Conservation (phyloP, 1,140 invertebrate genomes). For the Cotesia glomerata region DNA sequence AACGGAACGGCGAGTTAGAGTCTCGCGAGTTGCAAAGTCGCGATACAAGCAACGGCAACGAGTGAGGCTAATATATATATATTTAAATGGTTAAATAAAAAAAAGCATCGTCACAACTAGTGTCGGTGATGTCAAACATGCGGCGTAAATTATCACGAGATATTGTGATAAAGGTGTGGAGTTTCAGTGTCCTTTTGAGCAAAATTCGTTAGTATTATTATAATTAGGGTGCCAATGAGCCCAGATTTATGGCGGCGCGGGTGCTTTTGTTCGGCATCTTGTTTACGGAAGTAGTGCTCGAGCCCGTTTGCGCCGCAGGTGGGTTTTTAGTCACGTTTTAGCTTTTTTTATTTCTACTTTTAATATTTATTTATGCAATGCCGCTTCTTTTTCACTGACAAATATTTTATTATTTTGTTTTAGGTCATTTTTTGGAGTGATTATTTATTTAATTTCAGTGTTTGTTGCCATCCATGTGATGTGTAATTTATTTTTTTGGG, state of each 20-base stretch:
- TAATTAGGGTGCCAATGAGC: conserved; percentile 49
- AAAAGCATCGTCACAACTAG: background rate
- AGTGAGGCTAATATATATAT: conserved; percentile 4
- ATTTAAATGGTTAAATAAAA: background rate
- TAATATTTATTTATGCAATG: background rate
- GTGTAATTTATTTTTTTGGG: conserved; percentile 14
- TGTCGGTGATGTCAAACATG: conserved; percentile 35
- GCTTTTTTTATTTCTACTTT: background rate
- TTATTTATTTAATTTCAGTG: no score
- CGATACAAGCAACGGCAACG: background rate
- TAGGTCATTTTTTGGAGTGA: no score
- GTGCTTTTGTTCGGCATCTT: conserved; percentile 62
- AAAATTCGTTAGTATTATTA: conserved; percentile 32
- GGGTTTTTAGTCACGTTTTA: conserved; percentile 14
- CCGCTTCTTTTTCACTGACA: background rate
- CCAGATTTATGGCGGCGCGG: conserved; percentile 62
- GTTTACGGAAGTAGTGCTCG: conserved; percentile 60
- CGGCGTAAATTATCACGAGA: conserved; percentile 32
- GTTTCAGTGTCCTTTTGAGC: conserved; percentile 18
- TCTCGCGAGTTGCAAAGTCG: no score
- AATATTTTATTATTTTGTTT: no score
- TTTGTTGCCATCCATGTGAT: background rate
- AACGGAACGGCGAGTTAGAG: conserved; percentile 30
- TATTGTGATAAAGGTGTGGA: conserved; percentile 21
- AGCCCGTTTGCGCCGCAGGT: conserved; percentile 57